Conservation (phyloP, 2,888 invertebrate species). For the Xanthia togata region DNA sequence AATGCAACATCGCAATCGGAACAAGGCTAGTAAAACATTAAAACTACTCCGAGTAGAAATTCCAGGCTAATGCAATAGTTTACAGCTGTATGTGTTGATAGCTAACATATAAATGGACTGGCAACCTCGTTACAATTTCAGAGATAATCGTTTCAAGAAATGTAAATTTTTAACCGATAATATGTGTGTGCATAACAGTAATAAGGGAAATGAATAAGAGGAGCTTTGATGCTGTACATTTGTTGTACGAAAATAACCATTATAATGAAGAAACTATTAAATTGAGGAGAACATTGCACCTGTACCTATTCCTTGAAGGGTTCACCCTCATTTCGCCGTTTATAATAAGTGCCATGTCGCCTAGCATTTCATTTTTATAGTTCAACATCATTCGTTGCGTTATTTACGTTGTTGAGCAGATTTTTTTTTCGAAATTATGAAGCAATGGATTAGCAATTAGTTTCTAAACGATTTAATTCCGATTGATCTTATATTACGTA, state of each 20-base stretch:
- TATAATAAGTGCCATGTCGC: not conserved
- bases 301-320: not conserved
- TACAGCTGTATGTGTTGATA: not conserved
- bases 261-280: too few species aligned
- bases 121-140: not conserved
- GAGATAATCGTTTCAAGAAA: constrained; percentile 7
- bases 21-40: constrained; percentile 33
- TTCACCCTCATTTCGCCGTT: not conserved
- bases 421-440: too few species aligned
- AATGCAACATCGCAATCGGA: constrained; percentile 36
- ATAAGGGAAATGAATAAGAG: too few species aligned
- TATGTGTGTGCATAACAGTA: too few species aligned
- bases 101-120: constrained; percentile 5
- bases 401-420: too few species aligned
- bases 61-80: constrained; percentile 40
- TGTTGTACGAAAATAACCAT: not conserved
- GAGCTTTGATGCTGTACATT: not conserved
- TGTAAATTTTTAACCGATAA: not conserved
- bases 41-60: constrained; percentile 40
- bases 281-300: not conserved
- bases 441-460: too few species aligned
- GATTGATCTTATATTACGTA: too few species aligned
- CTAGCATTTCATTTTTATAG: too few species aligned
- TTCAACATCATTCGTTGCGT: too few species aligned
- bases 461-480: too few species aligned